phyloP scores from a whole-genome alignment of 2,888 invertebrate genomes.

The Gonocerus acuteangulatus region DNA sequence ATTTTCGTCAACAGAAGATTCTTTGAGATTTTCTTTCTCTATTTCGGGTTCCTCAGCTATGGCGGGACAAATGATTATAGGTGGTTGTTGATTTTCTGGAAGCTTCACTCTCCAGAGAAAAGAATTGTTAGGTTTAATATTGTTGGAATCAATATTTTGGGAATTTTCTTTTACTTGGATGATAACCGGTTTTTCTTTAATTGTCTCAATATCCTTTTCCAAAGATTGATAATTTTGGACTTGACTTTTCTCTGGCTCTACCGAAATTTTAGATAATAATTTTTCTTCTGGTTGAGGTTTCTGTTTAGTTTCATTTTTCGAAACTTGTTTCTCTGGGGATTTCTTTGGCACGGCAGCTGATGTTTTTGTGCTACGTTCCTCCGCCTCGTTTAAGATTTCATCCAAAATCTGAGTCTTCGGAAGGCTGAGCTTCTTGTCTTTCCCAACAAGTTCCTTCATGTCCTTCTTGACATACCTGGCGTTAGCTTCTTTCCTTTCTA shows the following conservation, averaged over 20 bases:
- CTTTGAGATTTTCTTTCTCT: background rate
- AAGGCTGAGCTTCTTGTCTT: slow-evolving; percentile 29
- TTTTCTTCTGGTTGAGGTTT: no score
- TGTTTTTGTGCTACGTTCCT: no score
- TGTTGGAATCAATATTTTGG: no score
- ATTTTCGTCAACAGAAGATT: background rate
- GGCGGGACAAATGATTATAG: background rate
- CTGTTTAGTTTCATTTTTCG: no score
- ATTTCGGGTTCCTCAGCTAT: background rate
- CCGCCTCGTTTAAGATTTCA: slow-evolving; percentile 18
- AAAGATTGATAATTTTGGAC: background rate
- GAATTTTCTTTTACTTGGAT: no score
- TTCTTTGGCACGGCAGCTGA: slow-evolving; percentile 30
- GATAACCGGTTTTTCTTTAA: no score
- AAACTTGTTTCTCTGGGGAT: slow-evolving; percentile 39
- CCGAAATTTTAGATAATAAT: background rate
- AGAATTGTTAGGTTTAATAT: slow-evolving; percentile 55
- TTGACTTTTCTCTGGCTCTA: no score
- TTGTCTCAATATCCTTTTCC: no score
- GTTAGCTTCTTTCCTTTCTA: slow-evolving; percentile 1
- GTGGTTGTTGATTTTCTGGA: background rate
- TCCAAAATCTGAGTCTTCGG: slow-evolving; percentile 31
- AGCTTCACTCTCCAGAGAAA: slow-evolving; percentile 55
- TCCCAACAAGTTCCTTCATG: slow-evolving; percentile 8
- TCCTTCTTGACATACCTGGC: slow-evolving; percentile 14